Evolutionary conservation across 2,113 vertebrate species (phyloP).

Genomic region (Halichoeres trimaculatus): DNA sequence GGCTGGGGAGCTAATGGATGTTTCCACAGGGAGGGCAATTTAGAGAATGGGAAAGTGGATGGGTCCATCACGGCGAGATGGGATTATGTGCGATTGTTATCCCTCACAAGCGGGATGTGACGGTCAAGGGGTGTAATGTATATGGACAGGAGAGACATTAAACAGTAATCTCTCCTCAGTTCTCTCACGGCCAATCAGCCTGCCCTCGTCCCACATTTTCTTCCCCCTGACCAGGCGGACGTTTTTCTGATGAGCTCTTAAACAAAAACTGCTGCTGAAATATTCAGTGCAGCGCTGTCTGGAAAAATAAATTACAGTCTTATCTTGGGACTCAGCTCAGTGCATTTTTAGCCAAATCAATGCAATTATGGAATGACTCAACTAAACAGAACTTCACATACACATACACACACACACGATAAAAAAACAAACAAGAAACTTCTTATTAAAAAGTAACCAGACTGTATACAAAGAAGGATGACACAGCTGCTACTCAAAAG

Average conservation of each 20-base stretch:
- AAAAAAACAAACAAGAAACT: conserved; percentile 26
- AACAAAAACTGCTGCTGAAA: conserved; percentile 60
- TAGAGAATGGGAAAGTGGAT: conserved; percentile 65
- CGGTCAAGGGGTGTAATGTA: conserved; percentile 71
- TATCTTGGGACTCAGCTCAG: conserved; percentile 60
- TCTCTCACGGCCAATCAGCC: conserved; percentile 61
- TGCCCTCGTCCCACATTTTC: conserved; percentile 13
- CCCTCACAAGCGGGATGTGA: conserved; percentile 56
- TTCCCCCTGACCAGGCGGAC: conserved; percentile 37
- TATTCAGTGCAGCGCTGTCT: conserved; percentile 58
- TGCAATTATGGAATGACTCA: conserved; percentile 26
- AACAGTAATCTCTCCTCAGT: conserved; percentile 62
- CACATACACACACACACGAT: conserved; percentile 25
- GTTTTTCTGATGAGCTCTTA: conserved; percentile 61
- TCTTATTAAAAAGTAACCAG: not conserved
- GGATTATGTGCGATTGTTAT: conserved; percentile 72
- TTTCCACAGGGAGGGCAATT: conserved; percentile 70
- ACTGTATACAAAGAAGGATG: not conserved
- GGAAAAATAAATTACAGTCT: conserved; percentile 69
- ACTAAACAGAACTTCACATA: conserved; percentile 14
- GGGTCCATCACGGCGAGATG: conserved; percentile 55
- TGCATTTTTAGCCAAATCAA: conserved; percentile 48
- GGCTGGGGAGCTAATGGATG: conserved; percentile 69
- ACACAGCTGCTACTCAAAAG: not conserved
- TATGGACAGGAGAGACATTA: conserved; percentile 56